These are phyloP conservation scores for Chaetorhynchus papuensis DNA, from an alignment of 2,113 vertebrate genomes.

Conservation along the genomic window DNA sequence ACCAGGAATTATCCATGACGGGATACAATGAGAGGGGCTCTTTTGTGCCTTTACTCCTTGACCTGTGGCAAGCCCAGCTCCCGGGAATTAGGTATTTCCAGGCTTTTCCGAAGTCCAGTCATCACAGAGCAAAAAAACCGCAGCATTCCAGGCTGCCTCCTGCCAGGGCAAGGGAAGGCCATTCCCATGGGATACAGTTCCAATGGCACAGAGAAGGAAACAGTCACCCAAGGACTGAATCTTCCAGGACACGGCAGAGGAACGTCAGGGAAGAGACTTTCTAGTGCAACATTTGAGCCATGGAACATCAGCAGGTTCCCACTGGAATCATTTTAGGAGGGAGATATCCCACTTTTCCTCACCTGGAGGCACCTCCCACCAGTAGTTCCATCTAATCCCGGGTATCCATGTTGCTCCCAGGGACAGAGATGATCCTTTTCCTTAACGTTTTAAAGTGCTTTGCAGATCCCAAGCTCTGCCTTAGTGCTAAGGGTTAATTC, in stretches of 20 bases:
- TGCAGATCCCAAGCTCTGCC: constrained; percentile 51
- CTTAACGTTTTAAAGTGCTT: constrained; percentile 57
- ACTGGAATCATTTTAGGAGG: background rate
- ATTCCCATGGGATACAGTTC: background rate
- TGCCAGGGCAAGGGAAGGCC: background rate
- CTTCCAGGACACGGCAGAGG: background rate
- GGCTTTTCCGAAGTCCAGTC: background rate
- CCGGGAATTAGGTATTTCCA: background rate
- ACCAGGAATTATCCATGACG: fast-evolving
- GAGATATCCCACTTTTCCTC: background rate
- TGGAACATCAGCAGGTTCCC: background rate
- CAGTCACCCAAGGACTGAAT: background rate
- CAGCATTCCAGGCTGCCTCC: background rate
- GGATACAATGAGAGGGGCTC: background rate
- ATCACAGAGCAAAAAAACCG: background rate
- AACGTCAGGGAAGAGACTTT: background rate
- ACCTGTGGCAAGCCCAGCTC: background rate
- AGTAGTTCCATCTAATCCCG: background rate
- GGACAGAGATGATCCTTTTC: background rate
- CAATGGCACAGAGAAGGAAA: constrained; percentile 4
- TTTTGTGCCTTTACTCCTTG: background rate
- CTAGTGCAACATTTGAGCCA: constrained; percentile 38
- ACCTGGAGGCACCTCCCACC: background rate
- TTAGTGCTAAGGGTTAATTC: constrained; percentile 33
- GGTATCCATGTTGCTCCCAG: background rate